Evolutionary conservation across 2,113 vertebrate genomes (phyloP).

Genomic region (Butorides virescens): DNA sequence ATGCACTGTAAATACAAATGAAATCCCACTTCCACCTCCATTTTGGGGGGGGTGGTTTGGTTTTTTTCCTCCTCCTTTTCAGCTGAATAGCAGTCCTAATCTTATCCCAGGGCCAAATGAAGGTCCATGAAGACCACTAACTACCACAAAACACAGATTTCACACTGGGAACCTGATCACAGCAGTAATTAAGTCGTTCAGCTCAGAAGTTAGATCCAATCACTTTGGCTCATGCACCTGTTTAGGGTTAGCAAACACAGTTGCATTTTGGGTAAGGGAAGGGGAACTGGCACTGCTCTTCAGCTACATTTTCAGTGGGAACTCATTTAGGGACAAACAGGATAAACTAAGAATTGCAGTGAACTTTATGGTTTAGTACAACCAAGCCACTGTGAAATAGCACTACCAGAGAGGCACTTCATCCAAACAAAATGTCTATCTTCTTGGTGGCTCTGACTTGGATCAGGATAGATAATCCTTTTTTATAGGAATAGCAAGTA

Average conservation of each 20-base stretch:
- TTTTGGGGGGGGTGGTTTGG: not conserved
- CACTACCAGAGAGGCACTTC: no score
- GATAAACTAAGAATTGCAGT: not conserved
- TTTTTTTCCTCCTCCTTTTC: not conserved
- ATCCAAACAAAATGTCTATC: not conserved
- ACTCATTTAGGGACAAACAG: not conserved
- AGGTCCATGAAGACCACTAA: not conserved
- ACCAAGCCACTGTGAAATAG: not conserved
- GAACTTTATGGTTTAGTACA: not conserved
- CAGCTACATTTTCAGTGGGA: not conserved
- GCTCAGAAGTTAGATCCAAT: not conserved
- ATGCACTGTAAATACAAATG: not conserved
- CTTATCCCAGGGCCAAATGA: not conserved
- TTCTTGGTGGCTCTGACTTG: not conserved
- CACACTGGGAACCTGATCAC: not conserved
- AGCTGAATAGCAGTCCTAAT: not conserved
- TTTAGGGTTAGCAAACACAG: not conserved
- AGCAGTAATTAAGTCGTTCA: not conserved
- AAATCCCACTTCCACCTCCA: not conserved
- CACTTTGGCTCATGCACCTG: not conserved
- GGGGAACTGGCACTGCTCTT: not conserved
- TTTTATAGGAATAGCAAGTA: not conserved
- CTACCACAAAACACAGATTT: not conserved
- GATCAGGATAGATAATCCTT: not conserved
- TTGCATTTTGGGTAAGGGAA: not conserved